Base-by-base conservation (phyloP, 2,113 vertebrate genomes). In the Montifringilla adamsi region DNA sequence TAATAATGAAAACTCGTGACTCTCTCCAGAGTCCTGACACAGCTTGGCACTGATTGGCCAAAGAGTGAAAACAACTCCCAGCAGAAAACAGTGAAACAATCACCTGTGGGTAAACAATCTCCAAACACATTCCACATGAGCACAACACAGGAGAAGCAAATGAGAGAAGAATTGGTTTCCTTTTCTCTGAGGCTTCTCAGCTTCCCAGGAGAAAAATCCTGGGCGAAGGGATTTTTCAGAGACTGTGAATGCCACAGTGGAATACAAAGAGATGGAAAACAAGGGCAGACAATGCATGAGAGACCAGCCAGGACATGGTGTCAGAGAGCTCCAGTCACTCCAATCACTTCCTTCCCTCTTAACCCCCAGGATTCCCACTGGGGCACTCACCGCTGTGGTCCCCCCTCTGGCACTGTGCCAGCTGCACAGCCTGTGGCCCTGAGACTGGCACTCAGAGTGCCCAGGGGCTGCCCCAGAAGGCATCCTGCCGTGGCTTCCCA, bases 361-460 rank as follows among this genome's bases (percentile, higher is more conserved):
- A 35, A 50, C 22, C 26, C 14, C 11, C 13, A n/a, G 62, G n/a
- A 75, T 60, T 82, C 46, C 53, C 23, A 20, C 19, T 3, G 3
- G 11, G 46, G 11, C 1, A 22, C 46, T 79, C 76, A 52, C 28
- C 0, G 1, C 24, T 33, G 21, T 10, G 31, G 5, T 47, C 37
- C 13, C 41, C 0, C 0, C 46, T 66, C 22, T 1, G 3, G 52
- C 43, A 28, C n/a, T 18, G 5, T 52, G 80, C 16, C 52, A 52
- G 10, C 43, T 6, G 2, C 22, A 58, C 30, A 41, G n/a, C 9
- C 60, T 1, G 1, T 7, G 13, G 43, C 28, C 26, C 24, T 31
- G 30, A 58, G 22, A 13, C 0, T n/a, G 39, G 28, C 39, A 62
- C 67, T 59, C 41, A 47, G 2, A 2, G 13, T 14, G 24, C 16